Evolutionary conservation across 2,888 invertebrate genomes (phyloP), one percentile per base, ranked within the genome.

Genomic region (Panorpa germanica): DNA sequence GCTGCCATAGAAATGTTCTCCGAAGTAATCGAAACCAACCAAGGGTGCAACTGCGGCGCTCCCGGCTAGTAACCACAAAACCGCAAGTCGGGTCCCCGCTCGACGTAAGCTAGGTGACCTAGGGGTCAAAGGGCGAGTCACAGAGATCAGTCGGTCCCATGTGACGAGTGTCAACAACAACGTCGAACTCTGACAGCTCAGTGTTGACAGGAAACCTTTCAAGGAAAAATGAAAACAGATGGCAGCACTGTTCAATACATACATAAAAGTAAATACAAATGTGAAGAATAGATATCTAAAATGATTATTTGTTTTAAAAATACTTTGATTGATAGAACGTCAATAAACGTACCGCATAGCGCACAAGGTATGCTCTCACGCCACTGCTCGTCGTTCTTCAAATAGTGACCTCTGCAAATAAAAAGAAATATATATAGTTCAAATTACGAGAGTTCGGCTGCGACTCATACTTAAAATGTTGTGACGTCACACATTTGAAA

Each of bases 141-240:
- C 65, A 2, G 65, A 65, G 37, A 65, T 54, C 39, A 67, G 59
- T 9, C 70, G 57, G 44, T 70, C 70, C 51, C 65, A 58, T 2
- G 70, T 70, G 32, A 70, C 66, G 34, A 69, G 40, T 1, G 62
- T 58, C 9, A 70, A 50, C 27, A 67, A 57, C 35, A 68, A 44
- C 2, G 67, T 67, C 1, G 70, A 70, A 4, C 65, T 62, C 45
- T 69, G 66, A 34, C 63, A 65, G 33, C 67, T 66, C 12, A 67
- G 49, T 2, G 67, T 67, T 45, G 62, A 63, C 15, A 67, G 43
- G 35, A 67, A 59, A 9, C 67, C 67, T 65, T n/a, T n/a, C n/a
- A n/a, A n/a, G n/a, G 31, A 4, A 45, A 43, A 32, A 12, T 25
- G 21, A 4, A 25, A 10, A 31, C 21, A 18, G 4, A 29, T 29